Evolutionary conservation across 2,888 invertebrate species (phyloP).

Genomic region (Agonopterix alstromeriana): DNA sequence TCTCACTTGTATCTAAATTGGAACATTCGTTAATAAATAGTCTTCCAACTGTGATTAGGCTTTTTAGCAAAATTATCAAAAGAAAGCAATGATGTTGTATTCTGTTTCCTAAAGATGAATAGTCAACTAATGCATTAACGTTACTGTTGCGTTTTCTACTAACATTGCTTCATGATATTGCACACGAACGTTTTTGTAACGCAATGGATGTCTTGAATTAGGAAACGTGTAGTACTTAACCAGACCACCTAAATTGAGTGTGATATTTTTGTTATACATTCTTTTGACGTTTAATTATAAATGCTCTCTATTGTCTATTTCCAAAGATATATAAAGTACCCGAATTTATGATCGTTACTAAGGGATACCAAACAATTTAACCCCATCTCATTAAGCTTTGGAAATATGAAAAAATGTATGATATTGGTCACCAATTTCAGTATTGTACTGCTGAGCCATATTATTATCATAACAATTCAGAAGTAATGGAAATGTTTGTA

Average conservation of each 20-base stretch:
- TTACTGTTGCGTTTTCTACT: neutral
- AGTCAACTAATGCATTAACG: neutral
- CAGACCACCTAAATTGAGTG: slow-evolving; percentile 64
- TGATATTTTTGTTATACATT: slow-evolving; percentile 49
- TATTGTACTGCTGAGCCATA: slow-evolving; percentile 50
- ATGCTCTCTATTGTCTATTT: slow-evolving; percentile 54
- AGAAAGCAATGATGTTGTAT: slow-evolving; percentile 14
- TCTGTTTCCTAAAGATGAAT: slow-evolving; percentile 1
- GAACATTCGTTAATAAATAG: slow-evolving; percentile 33
- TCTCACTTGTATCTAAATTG: slow-evolving; percentile 21
- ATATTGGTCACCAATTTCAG: slow-evolving; percentile 15
- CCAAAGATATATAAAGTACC: slow-evolving; percentile 3
- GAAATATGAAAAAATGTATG: neutral
- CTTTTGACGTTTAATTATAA: slow-evolving; percentile 25
- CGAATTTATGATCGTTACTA: neutral
- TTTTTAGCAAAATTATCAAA: slow-evolving; percentile 24
- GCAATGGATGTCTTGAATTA: slow-evolving; percentile 20
- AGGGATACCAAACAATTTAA: neutral
- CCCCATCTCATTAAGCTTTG: too few relatives aligned
- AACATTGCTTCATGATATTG: slow-evolving; percentile 9
- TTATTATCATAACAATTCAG: slow-evolving; percentile 44
- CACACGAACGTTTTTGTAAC: slow-evolving; percentile 38
- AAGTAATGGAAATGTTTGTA: slow-evolving; percentile 45
- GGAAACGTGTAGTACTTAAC: slow-evolving; percentile 55
- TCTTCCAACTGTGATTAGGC: slow-evolving; percentile 47